Base-by-base conservation (phyloP, 2,888 invertebrate genomes). In the Psococerastis gibbosa region DNA sequence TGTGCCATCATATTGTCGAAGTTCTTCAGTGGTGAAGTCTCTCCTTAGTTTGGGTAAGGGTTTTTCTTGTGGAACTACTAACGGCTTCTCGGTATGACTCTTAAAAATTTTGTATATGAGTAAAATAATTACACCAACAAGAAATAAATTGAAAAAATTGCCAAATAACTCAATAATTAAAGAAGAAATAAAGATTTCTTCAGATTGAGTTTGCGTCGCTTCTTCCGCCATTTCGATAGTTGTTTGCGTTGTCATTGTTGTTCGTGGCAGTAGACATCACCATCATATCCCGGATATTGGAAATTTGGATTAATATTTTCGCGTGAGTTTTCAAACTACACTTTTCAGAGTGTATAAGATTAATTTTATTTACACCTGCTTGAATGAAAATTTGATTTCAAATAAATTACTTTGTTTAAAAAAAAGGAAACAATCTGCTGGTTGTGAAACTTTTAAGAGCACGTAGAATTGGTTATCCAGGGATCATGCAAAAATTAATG, bases 1-100 rank as follows among this genome's bases (percentile, higher is more conserved):
- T 44, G 66, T 80, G 3, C 95, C 95, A 60, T 94, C 84, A 60
- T 76, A 94, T 52, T 78, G 72, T 51, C 75, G 75, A 50, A 97
- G 65, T 61, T 97, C 91, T 52, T 82, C 73, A 33, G 87, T 67
- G 2, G 85, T 88, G 67, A 95, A 88, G 60, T 97, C 95, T 51
- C 68, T 68, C 53, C 87, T 78, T 56, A 94, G 57, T 63, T 81
- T 85, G 9, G 89, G 85, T 51, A 92, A 59, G 53, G 70, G 65
- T 9, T 76, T 75, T 53, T 69, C 68, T 43, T 58, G 58, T 20
- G 62, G 61, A 17, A 58, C 44, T 3, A 38, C 22, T 3, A 46
- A 56, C 43, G 62, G 60, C 22, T 45, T 55, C 48, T 54, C 56
- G 47, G 48, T 49, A 49, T 50, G 58, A 46, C 52, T 61, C 52